Evolutionary conservation across 2,888 invertebrate genomes (phyloP), one percentile per base, ranked within the genome.

Genomic region (Diachrysia chrysitis): DNA sequence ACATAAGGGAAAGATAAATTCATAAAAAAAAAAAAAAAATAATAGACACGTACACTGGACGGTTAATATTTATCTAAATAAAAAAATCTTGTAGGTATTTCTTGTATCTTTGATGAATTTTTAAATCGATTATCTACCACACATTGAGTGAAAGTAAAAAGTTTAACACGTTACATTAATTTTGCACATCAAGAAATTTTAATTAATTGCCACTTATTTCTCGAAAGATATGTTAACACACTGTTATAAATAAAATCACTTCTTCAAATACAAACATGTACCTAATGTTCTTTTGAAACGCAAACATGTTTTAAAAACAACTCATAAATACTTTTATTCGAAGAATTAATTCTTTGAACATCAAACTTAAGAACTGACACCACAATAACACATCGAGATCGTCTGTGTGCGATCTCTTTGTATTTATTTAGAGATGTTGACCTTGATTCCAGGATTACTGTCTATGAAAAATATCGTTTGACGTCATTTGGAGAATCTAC

Each of bases 401-500:
- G 59, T 37, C 56, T 58, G 76, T 78, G 72, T 42, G 25, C 66
- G 58, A 70, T 76, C 69, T 68, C 63, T 79, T 72, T 69, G 66
- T 79, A 75, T 81, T 81, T 80, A 78, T 85, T 84, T 83, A 79
- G 71, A 76, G 79, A 81, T 67, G 29, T 32, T 69, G 61, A 80
- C 86, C 85, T 85, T 88, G 84, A 86, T 83, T 72, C 80, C 64
- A 73, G 82, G 81, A 85, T 83, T 80, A 81, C 42, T 83, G 89
- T 87, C 87, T 86, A 86, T 87, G n/a, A 86, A 87, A 79, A 82
- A 80, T 85, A 79, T 87, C 85, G 85, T 89, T 90, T 92, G 93
- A 93, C 93, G 93, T 92, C 92, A 92, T 81, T 68, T 76, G 80
- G 54, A 87, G 90, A 92, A 93, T 94, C 93, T 91, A 84, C 81